Conservation (phyloP, 2,113 vertebrate genomes). For the Ciconia maguari region DNA sequence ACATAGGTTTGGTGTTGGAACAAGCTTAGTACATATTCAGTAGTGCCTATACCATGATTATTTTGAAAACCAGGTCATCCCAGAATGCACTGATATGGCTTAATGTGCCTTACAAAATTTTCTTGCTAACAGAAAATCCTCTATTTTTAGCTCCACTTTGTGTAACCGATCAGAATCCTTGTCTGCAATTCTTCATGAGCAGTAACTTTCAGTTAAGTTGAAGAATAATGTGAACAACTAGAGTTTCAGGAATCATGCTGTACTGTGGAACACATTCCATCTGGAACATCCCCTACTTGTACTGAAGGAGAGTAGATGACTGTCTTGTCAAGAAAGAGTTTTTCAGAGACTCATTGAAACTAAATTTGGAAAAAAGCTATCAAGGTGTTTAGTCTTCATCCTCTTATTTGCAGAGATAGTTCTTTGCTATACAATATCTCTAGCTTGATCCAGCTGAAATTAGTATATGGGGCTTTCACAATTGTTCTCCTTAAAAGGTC, state of each 20-base stretch:
- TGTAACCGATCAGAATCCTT: background rate
- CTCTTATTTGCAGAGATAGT: background rate
- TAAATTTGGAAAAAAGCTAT: background rate
- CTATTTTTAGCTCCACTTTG: background rate
- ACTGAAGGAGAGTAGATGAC: background rate
- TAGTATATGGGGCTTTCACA: background rate
- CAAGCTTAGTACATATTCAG: background rate
- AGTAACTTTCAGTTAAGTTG: background rate
- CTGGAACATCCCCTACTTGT: background rate
- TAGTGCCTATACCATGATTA: background rate
- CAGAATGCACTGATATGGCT: background rate
- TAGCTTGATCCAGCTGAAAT: background rate
- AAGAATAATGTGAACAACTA: background rate
- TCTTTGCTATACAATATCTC: background rate
- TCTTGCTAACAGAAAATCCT: background rate
- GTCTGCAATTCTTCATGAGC: background rate
- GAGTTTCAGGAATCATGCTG: background rate
- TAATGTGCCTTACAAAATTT: background rate
- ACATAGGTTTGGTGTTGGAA: background rate
- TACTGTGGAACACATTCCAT: background rate
- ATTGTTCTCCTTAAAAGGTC: background rate
- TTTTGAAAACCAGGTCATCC: background rate
- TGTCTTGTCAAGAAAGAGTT: background rate
- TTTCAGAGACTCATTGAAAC: background rate
- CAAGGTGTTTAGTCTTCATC: background rate